Evolutionary conservation across 2,113 vertebrate species (phyloP).

Genomic region (Bubalus kerabau): DNA sequence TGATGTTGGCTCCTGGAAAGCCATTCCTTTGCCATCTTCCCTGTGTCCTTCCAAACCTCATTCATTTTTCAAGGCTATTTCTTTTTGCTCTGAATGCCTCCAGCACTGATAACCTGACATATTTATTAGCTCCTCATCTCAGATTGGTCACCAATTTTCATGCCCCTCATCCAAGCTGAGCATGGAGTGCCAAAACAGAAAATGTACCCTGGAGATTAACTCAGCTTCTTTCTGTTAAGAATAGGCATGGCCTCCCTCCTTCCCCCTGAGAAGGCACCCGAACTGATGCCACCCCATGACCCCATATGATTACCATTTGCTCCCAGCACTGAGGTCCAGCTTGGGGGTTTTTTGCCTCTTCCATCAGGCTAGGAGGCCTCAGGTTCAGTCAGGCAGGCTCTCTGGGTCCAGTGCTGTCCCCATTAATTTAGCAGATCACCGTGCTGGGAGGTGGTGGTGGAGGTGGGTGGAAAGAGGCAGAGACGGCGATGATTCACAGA

Average conservation of each 20-base stretch:
- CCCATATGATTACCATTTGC: neutral
- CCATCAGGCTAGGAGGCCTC: neutral
- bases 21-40: neutral
- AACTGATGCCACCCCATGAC: neutral
- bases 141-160: neutral
- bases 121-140: neutral
- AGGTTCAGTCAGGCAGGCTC: neutral
- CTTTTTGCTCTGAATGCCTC: neutral
- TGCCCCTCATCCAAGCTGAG: neutral
- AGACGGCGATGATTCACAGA: neutral
- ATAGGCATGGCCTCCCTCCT: neutral
- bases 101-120: neutral
- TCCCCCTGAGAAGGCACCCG: neutral
- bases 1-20: neutral
- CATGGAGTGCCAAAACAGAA: neutral
- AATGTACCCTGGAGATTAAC: neutral
- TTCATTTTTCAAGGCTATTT: neutral
- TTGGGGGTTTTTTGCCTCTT: neutral
- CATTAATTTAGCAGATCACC: neutral
- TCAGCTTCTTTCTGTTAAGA: neutral
- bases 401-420: neutral
- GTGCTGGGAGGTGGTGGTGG: neutral
- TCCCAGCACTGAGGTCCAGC: neutral
- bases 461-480: too few relatives aligned
- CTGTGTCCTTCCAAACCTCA: neutral